Evolutionary conservation across 92 coral and sea anemone species (phyloP).

Genomic region (Actinernus sp.): DNA sequence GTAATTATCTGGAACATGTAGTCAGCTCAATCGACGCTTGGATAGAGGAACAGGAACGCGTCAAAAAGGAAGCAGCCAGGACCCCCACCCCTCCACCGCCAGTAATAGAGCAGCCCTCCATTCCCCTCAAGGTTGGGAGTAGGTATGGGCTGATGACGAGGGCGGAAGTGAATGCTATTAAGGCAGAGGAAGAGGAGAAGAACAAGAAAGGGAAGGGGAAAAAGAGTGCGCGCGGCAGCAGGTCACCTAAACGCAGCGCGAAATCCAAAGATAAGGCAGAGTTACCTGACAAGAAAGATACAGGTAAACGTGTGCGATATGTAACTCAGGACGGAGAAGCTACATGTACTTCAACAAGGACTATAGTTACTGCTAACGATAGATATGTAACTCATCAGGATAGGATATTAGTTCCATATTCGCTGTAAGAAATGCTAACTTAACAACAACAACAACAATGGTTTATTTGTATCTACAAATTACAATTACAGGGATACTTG

Average conservation of each 20-base stretch:
- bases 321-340: too few relatives aligned
- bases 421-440: too few relatives aligned
- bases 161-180: constrained; percentile 84
- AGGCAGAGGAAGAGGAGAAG: constrained; percentile 97
- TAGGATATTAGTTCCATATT: too few relatives aligned
- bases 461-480: too few relatives aligned
- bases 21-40: constrained; percentile 74
- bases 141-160: constrained; percentile 95
- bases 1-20: constrained; percentile 97
- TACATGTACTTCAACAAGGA: too few relatives aligned
- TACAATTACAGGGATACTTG: too few relatives aligned
- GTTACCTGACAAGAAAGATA: constrained; percentile 74
- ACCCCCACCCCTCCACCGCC: constrained; percentile 98
- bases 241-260: constrained; percentile 76
- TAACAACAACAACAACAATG: too few relatives aligned
- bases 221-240: constrained; percentile 81
- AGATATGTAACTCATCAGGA: too few relatives aligned
- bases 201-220: constrained; percentile 84
- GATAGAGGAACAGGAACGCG: constrained; percentile 75
- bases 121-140: constrained; percentile 88
- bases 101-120: constrained; percentile 74
- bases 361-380: too few relatives aligned
- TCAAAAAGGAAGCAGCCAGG: constrained; percentile 73
- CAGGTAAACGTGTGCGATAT: neutral
- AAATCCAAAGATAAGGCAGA: constrained; percentile 65